Conservation (phyloP, 2,888 invertebrate species). For the Cloeon dipterum region DNA sequence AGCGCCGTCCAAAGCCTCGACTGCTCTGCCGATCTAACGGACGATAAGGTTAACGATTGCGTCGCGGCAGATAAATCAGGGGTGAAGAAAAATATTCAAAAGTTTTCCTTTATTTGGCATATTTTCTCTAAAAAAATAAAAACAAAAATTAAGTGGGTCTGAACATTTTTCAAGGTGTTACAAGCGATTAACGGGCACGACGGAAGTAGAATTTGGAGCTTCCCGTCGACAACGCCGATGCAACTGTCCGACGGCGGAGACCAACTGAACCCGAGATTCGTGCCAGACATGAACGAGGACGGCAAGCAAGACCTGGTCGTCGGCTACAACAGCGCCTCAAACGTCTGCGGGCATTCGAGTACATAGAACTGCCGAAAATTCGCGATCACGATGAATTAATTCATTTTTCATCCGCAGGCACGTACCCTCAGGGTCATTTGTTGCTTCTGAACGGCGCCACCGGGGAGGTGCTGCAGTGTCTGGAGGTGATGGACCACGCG, state of each 20-base stretch:
- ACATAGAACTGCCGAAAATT: too few species aligned
- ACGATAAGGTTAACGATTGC: conserved; percentile 45
- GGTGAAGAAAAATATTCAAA: conserved; percentile 19
- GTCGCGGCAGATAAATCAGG: conserved; percentile 48
- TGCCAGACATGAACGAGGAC: conserved; percentile 46
- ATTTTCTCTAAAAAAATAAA: background rate
- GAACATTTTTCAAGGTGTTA: conserved; percentile 24
- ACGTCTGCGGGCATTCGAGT: background rate
- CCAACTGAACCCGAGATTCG: conserved; percentile 44
- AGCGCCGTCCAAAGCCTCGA: conserved; percentile 50
- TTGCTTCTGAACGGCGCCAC: conserved; percentile 44
- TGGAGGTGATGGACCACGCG: conserved; percentile 35
- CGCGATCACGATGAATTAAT: too few species aligned
- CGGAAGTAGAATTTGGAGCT: conserved; percentile 41
- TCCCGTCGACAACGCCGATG: conserved; percentile 13
- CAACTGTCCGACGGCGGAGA: conserved; percentile 11
- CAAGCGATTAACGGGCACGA: conserved; percentile 39
- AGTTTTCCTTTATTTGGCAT: background rate
- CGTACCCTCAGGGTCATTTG: conserved; percentile 30
- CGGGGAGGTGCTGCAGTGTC: conserved; percentile 34
- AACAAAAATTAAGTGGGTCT: background rate
- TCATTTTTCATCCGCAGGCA: too few species aligned
- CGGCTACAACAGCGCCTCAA: conserved; percentile 26
- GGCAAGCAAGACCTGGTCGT: conserved; percentile 42
- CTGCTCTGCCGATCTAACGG: conserved; percentile 44